These are phyloP conservation scores for Toxostoma redivivum DNA, from an alignment of 2,113 vertebrate species.

Conservation along the genomic window DNA sequence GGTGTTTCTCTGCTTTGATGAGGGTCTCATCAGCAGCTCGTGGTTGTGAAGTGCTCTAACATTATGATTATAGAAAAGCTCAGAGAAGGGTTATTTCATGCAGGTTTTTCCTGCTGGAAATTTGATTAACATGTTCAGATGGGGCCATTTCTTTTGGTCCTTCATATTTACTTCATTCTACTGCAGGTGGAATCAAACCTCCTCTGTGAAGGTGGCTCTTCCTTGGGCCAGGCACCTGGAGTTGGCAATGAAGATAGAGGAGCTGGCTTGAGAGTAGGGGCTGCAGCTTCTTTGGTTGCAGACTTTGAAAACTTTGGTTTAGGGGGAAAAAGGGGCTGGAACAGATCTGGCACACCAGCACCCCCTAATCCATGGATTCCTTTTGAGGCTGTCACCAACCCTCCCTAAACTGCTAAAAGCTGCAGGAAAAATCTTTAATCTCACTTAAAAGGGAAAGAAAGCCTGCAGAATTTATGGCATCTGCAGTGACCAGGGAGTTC, in stretches of 20 bases:
- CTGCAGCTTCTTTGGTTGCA: too few species aligned
- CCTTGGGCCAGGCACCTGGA: background rate
- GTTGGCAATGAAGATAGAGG: fast-evolving
- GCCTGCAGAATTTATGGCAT: background rate
- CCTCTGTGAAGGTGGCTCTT: background rate
- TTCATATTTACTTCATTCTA: background rate
- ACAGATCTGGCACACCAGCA: background rate
- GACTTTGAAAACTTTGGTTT: too few species aligned
- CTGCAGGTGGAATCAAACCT: background rate
- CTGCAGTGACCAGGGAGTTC: background rate
- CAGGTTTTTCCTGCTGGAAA: background rate
- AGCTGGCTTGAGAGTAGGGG: background rate
- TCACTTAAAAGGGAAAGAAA: background rate
- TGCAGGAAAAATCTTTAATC: background rate
- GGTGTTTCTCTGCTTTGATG: background rate
- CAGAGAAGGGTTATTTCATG: background rate
- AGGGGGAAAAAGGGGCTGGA: background rate
- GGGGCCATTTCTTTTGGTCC: background rate
- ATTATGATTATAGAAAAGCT: background rate
- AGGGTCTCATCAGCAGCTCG: background rate
- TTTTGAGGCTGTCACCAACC: background rate
- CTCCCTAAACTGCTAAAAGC: background rate
- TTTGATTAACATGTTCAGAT: background rate
- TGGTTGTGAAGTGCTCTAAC: background rate
- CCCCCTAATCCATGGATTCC: background rate